Conservation (phyloP, 92 coral and sea anemone species). For the Porites lobata region DNA sequence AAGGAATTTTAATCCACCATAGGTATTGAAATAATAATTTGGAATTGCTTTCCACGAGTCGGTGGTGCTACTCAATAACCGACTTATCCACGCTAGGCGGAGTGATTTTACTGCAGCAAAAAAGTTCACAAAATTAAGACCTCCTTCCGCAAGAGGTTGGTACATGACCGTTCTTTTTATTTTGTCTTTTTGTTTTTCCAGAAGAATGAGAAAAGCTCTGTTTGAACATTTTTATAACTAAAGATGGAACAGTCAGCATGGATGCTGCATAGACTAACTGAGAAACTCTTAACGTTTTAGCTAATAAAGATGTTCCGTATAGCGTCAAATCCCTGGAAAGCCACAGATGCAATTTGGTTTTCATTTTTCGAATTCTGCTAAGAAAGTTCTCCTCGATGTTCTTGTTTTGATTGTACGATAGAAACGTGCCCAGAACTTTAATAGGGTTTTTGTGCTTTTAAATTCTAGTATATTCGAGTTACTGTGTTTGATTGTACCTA, state of each 20-base stretch:
- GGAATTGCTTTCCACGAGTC: slow-evolving; percentile 2
- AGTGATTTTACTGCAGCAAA: background rate
- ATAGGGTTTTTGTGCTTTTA: background rate
- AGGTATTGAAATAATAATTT: background rate
- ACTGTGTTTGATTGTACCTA: background rate
- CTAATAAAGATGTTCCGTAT: background rate
- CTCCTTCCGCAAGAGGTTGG: background rate
- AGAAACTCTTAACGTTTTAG: slow-evolving; percentile 1
- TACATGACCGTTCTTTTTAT: too few species aligned
- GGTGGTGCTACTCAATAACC: background rate
- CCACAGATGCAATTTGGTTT: too few species aligned
- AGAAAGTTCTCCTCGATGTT: background rate
- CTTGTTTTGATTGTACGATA: background rate
- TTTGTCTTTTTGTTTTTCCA: slow-evolving; percentile 12
- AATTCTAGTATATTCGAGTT: slow-evolving; percentile 20
- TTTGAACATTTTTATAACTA: slow-evolving; percentile 2
- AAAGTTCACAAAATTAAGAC: background rate
- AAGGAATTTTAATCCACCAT: background rate
- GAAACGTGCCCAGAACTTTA: slow-evolving; percentile 12
- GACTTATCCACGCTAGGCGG: background rate
- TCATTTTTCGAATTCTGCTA: too few species aligned
- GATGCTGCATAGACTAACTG: slow-evolving; percentile 18
- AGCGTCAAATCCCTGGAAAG: background rate
- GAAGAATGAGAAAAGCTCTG: slow-evolving; percentile 10
- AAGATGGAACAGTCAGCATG: slow-evolving; percentile 9